Evolutionary conservation across 1,140 invertebrate species (phyloP), one percentile per base, ranked within the genome.

Genomic region (Pseudomyrmex dendroicus): DNA sequence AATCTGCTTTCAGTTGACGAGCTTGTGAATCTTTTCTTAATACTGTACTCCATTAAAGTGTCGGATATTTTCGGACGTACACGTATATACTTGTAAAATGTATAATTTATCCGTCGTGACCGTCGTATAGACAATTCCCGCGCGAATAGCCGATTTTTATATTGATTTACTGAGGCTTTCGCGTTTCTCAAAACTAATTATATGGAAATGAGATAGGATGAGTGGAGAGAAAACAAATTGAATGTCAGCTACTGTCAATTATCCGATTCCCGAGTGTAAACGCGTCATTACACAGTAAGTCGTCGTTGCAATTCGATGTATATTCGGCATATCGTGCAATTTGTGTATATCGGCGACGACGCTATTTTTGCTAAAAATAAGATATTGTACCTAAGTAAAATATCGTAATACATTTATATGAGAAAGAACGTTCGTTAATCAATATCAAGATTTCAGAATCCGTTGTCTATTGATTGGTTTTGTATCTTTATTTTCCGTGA

Each of bases 1-100:
- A 57, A 78, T 78, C 64, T 48, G 76, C 76, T 80, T 72, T 54
- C 76, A 22, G 52, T 61, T 70, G 67, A 80, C 56, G 50, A 72
- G 54, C 54, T 72, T 15, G 54, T 44, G 76, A 59, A 44, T 46
- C 44, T 72, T 80, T 80, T 70, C 76, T 57, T 72, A 44, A 72
- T 59, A 35, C 20, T 7, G 10, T 17, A 15, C 15, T 20, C 1
- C 50, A 56, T 50, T 80, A 80, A 80, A 70, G 13, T 68, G 46
- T 68, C 17, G 50, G 64, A 52, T 78, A 59, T 70, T 80, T 72
- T 72, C 54, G 17, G 66, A 61, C 8, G 15, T 25, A 35, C 25
- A 15, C 20, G 7, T 20, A 70, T 22, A 13, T 25, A 48, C 48
- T n/a, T 50, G 12, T 20, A 70, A 46, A 70, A 46, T 46, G 0